These are phyloP conservation scores for Bos indicus DNA, from an alignment of 2,113 vertebrate species.

Conservation along the genomic window DNA sequence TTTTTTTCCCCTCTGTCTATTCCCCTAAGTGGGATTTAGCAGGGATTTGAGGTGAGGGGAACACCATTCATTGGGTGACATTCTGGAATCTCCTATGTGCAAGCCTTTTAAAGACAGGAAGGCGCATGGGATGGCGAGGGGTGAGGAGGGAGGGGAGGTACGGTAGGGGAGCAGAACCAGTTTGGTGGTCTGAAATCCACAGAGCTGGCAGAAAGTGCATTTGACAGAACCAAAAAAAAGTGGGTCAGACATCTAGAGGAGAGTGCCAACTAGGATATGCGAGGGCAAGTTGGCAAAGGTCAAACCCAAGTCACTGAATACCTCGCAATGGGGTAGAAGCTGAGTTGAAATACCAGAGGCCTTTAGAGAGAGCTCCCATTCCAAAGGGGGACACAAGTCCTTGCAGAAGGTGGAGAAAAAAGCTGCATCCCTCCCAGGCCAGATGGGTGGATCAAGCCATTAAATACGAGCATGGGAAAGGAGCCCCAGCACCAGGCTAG, in stretches of 20 bases:
- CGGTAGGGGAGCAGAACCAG: not conserved
- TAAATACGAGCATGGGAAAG: not conserved
- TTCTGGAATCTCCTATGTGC: not conserved
- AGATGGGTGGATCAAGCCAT: not conserved
- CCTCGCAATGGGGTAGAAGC: not conserved
- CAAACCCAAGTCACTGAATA: not conserved
- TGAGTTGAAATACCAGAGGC: not conserved
- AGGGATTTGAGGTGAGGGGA: not conserved
- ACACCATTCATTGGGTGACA: not conserved
- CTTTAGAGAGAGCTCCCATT: not conserved
- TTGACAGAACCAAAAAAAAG: not conserved
- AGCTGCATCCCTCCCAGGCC: not conserved
- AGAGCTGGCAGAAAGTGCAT: not conserved
- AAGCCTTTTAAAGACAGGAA: not conserved
- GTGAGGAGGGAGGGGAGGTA: not conserved
- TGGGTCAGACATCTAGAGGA: not conserved
- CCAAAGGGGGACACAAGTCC: not conserved
- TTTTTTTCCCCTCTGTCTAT: fast-evolving
- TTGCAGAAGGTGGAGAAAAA: conserved; percentile 39
- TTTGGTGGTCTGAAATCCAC: not conserved
- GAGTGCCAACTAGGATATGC: not conserved
- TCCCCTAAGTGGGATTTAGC: not conserved
- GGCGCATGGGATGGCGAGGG: not conserved
- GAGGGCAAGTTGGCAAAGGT: not conserved
- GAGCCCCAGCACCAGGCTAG: not conserved